Percentiles rank a stretch among this genome's conserved stretches.
Conservation (phyloP, 2,888 invertebrate species). For the Hydropsyche betteni region DNA sequence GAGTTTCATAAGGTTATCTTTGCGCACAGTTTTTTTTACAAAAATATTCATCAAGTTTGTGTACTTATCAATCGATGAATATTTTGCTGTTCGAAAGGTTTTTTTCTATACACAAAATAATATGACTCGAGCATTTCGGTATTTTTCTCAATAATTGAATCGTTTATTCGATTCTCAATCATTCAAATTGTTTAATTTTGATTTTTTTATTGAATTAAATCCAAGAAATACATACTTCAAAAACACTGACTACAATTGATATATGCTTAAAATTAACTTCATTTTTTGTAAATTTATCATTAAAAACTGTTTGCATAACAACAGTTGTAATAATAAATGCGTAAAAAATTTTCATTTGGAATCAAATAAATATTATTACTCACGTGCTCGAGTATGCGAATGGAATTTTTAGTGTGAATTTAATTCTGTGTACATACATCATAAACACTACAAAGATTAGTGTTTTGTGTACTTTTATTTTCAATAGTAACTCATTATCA, state of each 20-base stretch:
- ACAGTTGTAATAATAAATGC: slow-evolving; percentile 21
- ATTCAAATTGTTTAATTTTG: too few species aligned
- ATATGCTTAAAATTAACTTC: slow-evolving; percentile 13
- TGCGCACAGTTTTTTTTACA: background rate
- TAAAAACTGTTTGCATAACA: slow-evolving; percentile 9
- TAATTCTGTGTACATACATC: background rate
- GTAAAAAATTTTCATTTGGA: slow-evolving; percentile 1
- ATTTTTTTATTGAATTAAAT: too few species aligned
- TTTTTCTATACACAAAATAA: too few species aligned
- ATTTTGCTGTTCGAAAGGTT: background rate
- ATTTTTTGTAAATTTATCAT: background rate
- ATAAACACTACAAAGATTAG: too few species aligned
- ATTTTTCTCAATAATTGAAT: too few species aligned
- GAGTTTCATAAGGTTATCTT: slow-evolving; percentile 24
- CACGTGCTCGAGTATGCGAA: background rate
- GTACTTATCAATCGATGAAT: background rate
- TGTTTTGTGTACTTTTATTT: too few species aligned
- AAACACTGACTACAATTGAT: too few species aligned
- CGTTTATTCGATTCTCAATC: too few species aligned
- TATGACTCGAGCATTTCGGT: too few species aligned
- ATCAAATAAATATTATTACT: background rate
- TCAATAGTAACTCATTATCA: too few species aligned
- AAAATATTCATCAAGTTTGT: background rate
- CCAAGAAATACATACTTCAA: too few species aligned
- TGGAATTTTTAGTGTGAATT: background rate